These are phyloP conservation scores for Dolichallabes microphthalmus DNA, from an alignment of 2,113 vertebrate species.

Conservation along the genomic window DNA sequence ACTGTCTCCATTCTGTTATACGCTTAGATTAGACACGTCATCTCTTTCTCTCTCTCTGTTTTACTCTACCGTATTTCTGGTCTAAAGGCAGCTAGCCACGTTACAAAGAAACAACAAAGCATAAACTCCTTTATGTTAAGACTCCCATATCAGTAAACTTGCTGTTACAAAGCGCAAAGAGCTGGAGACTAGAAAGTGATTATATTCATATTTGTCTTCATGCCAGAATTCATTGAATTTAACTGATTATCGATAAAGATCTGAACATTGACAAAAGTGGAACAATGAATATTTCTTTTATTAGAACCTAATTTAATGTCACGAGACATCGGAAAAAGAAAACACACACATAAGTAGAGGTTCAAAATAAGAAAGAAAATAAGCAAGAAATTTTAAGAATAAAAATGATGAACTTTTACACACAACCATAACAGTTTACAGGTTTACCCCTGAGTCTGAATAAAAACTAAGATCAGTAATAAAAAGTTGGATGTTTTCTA, in stretches of 20 bases:
- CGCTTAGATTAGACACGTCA: too few relatives aligned
- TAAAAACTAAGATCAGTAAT: slow-evolving; percentile 57
- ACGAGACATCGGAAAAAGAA: slow-evolving; percentile 55
- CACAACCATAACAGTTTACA: slow-evolving; percentile 61
- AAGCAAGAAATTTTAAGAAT: slow-evolving; percentile 56
- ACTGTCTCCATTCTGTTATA: slow-evolving; percentile 62
- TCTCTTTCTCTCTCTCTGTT: not conserved
- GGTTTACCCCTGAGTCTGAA: slow-evolving; percentile 75
- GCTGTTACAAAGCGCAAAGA: not conserved
- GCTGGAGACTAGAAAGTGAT: not conserved
- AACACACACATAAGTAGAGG: slow-evolving; percentile 14
- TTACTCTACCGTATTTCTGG: not conserved
- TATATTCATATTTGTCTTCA: not conserved
- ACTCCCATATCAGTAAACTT: not conserved
- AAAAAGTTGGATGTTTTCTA: slow-evolving; percentile 70
- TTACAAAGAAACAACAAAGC: not conserved
- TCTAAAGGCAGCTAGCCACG: not conserved
- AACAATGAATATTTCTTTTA: slow-evolving; percentile 12
- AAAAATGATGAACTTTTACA: slow-evolving; percentile 53
- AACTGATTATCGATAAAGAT: not conserved
- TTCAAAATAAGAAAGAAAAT: slow-evolving; percentile 50
- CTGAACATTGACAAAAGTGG: not conserved
- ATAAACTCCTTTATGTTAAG: not conserved
- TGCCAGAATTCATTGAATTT: not conserved
- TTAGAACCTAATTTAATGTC: slow-evolving; percentile 65